Conservation (phyloP, 2,113 vertebrate genomes). For the Pachyramphus minor region DNA sequence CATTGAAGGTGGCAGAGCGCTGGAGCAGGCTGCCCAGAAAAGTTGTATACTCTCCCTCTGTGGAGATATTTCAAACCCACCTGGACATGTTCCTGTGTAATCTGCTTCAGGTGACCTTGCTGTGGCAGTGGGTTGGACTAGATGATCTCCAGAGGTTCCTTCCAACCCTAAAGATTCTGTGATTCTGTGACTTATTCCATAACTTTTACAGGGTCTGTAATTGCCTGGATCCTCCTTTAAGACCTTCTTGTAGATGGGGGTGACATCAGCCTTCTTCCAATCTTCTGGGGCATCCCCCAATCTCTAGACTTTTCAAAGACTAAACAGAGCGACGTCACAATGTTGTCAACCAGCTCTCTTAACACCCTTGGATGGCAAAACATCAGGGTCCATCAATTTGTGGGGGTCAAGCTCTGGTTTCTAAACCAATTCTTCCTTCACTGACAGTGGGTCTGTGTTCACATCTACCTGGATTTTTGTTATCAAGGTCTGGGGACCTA, state of each 20-base stretch:
- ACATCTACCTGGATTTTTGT: neutral
- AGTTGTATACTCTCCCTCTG: neutral
- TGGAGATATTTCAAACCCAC: neutral
- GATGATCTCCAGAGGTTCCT: neutral
- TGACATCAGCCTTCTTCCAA: neutral
- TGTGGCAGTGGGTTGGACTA: neutral
- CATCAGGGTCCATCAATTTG: neutral
- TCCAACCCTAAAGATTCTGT: neutral
- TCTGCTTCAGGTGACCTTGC: neutral
- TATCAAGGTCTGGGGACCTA: neutral
- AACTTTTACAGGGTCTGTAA: neutral
- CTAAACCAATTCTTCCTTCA: neutral
- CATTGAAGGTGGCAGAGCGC: neutral
- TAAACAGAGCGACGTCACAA: neutral
- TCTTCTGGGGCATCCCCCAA: neutral
- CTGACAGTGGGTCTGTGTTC: rapidly evolving
- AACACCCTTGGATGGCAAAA: neutral
- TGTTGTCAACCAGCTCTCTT: neutral
- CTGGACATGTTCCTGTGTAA: neutral
- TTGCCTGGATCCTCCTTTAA: neutral
- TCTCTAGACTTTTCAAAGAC: neutral
- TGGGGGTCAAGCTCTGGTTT: neutral
- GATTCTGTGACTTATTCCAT: neutral
- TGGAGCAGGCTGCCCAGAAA: neutral
- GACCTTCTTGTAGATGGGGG: neutral